Evolutionary conservation across 2,888 invertebrate species (phyloP), one percentile per base, ranked within the genome.

Genomic region (Cheilosia vernalis): DNA sequence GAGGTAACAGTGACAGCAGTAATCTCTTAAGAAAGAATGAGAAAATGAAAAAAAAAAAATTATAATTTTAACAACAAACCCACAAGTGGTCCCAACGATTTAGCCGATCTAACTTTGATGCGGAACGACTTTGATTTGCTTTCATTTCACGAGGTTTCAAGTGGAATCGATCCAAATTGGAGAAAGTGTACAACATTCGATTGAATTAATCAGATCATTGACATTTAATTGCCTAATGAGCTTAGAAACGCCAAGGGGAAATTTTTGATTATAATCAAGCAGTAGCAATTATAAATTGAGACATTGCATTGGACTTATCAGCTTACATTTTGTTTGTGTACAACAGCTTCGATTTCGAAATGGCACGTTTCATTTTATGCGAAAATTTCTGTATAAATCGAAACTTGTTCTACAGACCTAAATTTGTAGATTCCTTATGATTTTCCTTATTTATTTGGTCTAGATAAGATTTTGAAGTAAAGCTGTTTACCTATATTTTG

Each of bases 171-270:
- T 73, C 67, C 69, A 61, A 83, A 78, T 73, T 78, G 73, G 78
- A 67, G 83, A 83, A 83, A 83, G 83, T 83, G 76, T 74, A 78
- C 72, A 72, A 55, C 77, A 72, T 78, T 73, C 51, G 44, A 78
- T 83, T 78, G 83, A 64, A 78, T 63, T 69, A 78, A 83, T 83
- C 83, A 83, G 83, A 83, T 83, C 83, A 83, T 78, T 83, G 83
- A 83, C 83, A 83, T 78, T 83, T 83, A 83, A 83, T 83, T 83
- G 78, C 78, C 69, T 78, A 70, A 83, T 78, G 78, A 74, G 83
- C 78, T 83, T 83, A 78, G 67, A 78, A 73, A 83, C 63, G 73
- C 73, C 53, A 63, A 10, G 53, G 67, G 73, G 63, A 56, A 69
- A 58, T 69, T 42, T 69, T 70, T 63, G 40, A 69, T 69, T 69